phyloP scores from a whole-genome alignment of 2,888 invertebrate species.

The Andrena trimmerana region DNA sequence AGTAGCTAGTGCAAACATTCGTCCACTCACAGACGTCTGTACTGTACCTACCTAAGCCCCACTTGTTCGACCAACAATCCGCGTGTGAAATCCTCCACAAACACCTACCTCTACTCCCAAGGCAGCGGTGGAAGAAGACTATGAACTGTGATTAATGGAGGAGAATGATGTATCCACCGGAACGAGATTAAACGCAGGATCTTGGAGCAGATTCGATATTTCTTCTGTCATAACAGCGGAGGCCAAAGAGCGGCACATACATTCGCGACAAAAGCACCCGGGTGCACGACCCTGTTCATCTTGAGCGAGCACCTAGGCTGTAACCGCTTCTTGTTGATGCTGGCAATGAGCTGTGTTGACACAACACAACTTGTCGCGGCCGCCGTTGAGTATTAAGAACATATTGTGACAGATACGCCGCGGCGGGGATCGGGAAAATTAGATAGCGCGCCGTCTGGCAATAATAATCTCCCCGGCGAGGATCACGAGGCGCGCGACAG shows the following conservation, averaged over 20 bases:
- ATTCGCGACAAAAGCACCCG: conserved; percentile 26
- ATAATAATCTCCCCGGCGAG: conserved; percentile 19
- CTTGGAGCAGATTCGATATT: background rate
- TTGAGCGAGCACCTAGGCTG: conserved; percentile 46
- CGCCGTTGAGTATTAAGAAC: conserved; percentile 64
- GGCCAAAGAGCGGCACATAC: too few species aligned
- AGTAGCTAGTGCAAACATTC: too few species aligned
- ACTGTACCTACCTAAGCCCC: too few species aligned
- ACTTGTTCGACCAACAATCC: too few species aligned
- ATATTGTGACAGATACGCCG: conserved; percentile 64
- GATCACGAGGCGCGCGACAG: conserved; percentile 46
- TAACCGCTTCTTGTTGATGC: conserved; percentile 77
- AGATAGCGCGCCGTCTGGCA: conserved; percentile 19
- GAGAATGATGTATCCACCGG: too few species aligned
- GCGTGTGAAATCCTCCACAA: too few species aligned
- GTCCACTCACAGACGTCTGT: too few species aligned
- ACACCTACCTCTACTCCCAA: too few species aligned
- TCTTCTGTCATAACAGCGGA: background rate
- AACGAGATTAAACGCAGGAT: too few species aligned
- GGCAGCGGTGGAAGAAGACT: too few species aligned
- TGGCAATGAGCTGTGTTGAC: conserved; percentile 79
- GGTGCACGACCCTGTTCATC: conserved; percentile 68
- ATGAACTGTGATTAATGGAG: too few species aligned
- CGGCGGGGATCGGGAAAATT: conserved; percentile 27
- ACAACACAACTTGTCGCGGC: conserved; percentile 68